A percentile compares a stretch with the other conserved stretches of the same genome.
phyloP scores from a whole-genome alignment of 2,113 vertebrate species.

The Glaucomys volans region DNA sequence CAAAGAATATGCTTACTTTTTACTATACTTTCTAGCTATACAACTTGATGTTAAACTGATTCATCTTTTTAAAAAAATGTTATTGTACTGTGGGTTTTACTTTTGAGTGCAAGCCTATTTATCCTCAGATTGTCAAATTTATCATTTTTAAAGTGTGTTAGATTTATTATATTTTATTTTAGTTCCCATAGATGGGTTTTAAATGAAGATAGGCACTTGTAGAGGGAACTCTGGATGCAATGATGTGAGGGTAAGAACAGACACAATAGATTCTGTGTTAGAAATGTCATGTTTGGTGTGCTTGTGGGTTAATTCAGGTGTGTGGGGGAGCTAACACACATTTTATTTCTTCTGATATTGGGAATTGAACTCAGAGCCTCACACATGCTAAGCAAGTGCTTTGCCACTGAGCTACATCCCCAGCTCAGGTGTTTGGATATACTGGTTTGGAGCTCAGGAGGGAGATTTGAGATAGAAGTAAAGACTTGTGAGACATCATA shows the following conservation, averaged over 20 bases:
- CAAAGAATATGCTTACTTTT: neutral
- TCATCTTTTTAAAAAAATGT: neutral
- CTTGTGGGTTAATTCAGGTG: neutral
- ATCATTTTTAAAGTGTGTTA: slow-evolving; percentile 32
- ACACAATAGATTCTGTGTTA: neutral
- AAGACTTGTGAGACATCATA: neutral
- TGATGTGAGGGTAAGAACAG: neutral
- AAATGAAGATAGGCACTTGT: slow-evolving; percentile 16
- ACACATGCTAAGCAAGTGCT: no score
- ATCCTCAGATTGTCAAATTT: neutral
- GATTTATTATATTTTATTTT: slow-evolving; percentile 34
- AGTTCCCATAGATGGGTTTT: neutral
- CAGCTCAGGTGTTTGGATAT: neutral
- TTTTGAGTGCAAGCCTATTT: slow-evolving; percentile 42
- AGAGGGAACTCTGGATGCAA: neutral
- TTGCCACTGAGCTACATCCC: no score
- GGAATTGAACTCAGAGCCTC: no score
- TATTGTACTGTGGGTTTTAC: neutral
- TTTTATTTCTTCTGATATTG: neutral
- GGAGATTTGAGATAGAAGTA: neutral
- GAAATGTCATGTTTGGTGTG: slow-evolving; percentile 3
- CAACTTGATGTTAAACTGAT: neutral
- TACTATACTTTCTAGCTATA: neutral
- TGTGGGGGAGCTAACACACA: neutral
- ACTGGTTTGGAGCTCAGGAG: neutral